Base-by-base conservation (phyloP, 2,113 vertebrate species). In the Pagrus major region DNA sequence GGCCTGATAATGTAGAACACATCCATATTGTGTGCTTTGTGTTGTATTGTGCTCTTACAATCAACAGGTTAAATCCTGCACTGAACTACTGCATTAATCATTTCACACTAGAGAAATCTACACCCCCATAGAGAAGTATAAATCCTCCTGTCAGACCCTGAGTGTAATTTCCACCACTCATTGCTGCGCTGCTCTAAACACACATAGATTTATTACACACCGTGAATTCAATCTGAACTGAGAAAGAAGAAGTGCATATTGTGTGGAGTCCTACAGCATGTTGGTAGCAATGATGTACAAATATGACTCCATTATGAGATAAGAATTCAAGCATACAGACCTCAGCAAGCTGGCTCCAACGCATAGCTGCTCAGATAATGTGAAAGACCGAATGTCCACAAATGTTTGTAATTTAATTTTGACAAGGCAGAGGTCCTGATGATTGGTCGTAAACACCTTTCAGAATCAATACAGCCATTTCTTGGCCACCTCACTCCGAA, bases 111-210 rank as follows among this genome's bases (percentile, higher is more conserved):
- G 59, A 23, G 65, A 5, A 70, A 35, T 39, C 51, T 39, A 44
- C 65, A 37, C 35, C 54, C 20, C 55, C 12, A 35, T 9, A 25
- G 61, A 16, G 68, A 41, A 16, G 23, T 49, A 69, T 73, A 56
- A 72, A 76, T 80, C 71, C 46, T 46, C 51, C 56, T 33, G 70
- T 70, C 46, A 44, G 59, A 72, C 23, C n/a, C 12, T 0, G 11
- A 65, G 68, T 67, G 60, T 52, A 23, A 76, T 58, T 72, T 29
- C 68, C n/a, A 68, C 49, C 46, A 35, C 37, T 76, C 52, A 25
- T 18, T 21, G 42, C 41, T 27, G 23, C 33, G 52, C 65, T 63
- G 55, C 54, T 68, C 55, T 41, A 65, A 69, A 67, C 67, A 76
- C 59, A 49, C 56, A 35, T 3, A 9, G 58, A 73, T 69, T 44